Conservation (phyloP, 2,888 invertebrate species). For the Gibbula magus region DNA sequence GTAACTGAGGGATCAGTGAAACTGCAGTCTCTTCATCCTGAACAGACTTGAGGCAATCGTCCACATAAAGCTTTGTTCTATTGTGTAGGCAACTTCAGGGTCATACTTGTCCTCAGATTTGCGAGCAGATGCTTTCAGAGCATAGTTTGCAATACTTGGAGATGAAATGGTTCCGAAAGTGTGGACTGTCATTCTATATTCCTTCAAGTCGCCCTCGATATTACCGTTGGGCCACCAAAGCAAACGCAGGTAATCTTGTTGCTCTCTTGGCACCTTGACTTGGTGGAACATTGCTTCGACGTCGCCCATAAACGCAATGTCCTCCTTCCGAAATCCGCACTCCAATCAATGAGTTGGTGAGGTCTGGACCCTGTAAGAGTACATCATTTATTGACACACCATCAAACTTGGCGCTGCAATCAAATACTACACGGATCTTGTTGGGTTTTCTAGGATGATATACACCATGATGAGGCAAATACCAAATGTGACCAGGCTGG, state of each 20-base stretch:
- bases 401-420: constrained; percentile 19
- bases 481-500: constrained; percentile 12
- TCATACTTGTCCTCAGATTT: too few species aligned
- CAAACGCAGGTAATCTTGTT: not conserved
- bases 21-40: too few species aligned
- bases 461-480: constrained; percentile 31
- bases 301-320: constrained; percentile 29
- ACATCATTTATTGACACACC: constrained; percentile 15
- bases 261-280: constrained; percentile 23
- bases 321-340: constrained; percentile 26
- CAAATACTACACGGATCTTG: constrained; percentile 22
- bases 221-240: too few species aligned
- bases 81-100: too few species aligned
- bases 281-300: constrained; percentile 32
- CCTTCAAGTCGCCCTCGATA: too few species aligned
- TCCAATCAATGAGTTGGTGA: constrained; percentile 26
- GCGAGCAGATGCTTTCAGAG: too few species aligned
- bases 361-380: constrained; percentile 31
- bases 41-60: too few species aligned
- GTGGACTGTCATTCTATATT: too few species aligned
- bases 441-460: constrained; percentile 33
- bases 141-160: too few species aligned
- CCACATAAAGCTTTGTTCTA: too few species aligned
- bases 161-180: too few species aligned
- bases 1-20: too few species aligned